These are phyloP conservation scores for Notamacropus eugenii DNA, from an alignment of 2,797 vertebrate species.

Conservation along the genomic window DNA sequence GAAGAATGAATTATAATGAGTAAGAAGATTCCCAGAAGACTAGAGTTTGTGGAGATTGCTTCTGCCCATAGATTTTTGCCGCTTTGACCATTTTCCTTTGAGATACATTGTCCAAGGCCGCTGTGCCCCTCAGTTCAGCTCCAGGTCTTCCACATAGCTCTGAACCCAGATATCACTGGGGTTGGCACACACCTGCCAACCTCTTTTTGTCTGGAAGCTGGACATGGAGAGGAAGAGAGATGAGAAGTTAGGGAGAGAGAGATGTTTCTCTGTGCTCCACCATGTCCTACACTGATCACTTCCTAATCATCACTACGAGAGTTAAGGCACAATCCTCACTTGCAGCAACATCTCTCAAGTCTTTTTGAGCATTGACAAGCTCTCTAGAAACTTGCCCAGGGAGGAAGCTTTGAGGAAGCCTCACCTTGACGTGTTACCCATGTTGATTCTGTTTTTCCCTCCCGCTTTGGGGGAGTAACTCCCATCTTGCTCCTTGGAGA, in stretches of 20 bases:
- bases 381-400: not conserved
- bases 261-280: not conserved
- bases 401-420: not conserved
- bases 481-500: not conserved
- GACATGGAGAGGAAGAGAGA: rapidly evolving
- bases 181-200: slow-evolving; percentile 66
- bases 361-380: not conserved
- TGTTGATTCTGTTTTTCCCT: not conserved
- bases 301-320: not conserved
- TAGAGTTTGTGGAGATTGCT: rapidly evolving
- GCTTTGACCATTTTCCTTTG: not conserved
- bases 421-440: not conserved
- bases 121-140: slow-evolving; percentile 55
- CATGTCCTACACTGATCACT: rapidly evolving
- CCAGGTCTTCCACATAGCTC: slow-evolving; percentile 39
- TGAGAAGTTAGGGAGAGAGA: not conserved
- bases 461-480: not conserved
- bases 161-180: slow-evolving; percentile 68
- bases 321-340: not conserved
- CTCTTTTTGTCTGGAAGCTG: slow-evolving; percentile 75
- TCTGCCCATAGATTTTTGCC: not conserved
- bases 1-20: not conserved
- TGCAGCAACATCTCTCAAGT: not conserved
- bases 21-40: not conserved
- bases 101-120: not conserved